A percentile compares a stretch with the other conserved stretches of the same genome.
These are phyloP conservation scores for Corella eumyota DNA, from an alignment of 23 tunicate species.

Conservation along the genomic window DNA sequence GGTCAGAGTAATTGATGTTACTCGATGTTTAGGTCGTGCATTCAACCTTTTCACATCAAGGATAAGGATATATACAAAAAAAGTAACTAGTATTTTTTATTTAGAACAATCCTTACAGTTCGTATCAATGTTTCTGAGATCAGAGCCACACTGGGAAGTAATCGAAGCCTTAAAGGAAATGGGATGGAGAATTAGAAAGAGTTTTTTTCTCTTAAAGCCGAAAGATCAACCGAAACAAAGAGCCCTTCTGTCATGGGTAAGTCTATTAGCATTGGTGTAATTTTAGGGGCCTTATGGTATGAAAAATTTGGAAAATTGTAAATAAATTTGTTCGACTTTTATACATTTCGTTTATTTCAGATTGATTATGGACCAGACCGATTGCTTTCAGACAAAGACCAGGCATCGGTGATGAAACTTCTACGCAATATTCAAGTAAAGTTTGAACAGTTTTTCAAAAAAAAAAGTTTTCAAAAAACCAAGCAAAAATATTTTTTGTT, in stretches of 20 bases:
- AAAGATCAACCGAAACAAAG: conserved; percentile 71
- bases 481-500: neutral
- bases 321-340: neutral
- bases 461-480: neutral
- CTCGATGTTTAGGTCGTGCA: too few species aligned
- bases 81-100: too few species aligned
- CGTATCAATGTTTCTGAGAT: conserved; percentile 87
- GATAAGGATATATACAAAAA: too few species aligned
- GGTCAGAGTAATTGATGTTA: too few species aligned
- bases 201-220: conserved; percentile 62
- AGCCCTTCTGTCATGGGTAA: conserved; percentile 56
- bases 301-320: neutral
- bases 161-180: conserved; percentile 67
- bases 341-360: conserved; percentile 12
- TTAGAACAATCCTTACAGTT: conserved; percentile 70
- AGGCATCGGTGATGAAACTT: conserved; percentile 52
- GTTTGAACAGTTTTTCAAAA: neutral
- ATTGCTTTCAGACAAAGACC: conserved; percentile 42
- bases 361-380: conserved; percentile 52
- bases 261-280: neutral
- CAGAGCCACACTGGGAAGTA: conserved; percentile 89
- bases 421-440: conserved; percentile 77
- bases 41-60: too few species aligned
- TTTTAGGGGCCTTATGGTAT: too few species aligned
- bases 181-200: conserved; percentile 73